Percentiles rank a stretch among this genome's conserved stretches.
Evolutionary conservation across 2,113 vertebrate genomes (phyloP).

Genomic region (Ailuropoda melanoleuca): DNA sequence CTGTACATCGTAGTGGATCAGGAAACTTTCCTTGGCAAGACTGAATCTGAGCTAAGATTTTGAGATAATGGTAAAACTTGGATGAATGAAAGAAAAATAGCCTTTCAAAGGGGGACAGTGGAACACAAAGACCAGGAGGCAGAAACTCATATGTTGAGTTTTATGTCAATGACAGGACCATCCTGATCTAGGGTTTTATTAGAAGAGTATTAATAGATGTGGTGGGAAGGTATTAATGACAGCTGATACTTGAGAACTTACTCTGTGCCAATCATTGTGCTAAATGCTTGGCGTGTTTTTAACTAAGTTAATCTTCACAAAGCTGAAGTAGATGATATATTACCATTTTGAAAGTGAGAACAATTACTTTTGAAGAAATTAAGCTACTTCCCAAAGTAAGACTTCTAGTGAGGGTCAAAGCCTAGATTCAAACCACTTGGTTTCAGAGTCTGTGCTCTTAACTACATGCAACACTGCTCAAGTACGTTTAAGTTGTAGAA

Average conservation of each 20-base stretch:
- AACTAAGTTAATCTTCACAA: slow-evolving; percentile 17
- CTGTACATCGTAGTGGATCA: not conserved
- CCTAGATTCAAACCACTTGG: not conserved
- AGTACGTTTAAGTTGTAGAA: not conserved
- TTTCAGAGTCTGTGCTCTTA: not conserved
- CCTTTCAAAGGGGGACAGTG: not conserved
- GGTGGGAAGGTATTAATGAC: not conserved
- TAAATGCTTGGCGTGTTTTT: not conserved
- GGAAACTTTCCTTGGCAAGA: not conserved
- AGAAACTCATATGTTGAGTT: not conserved
- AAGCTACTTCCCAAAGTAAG: not conserved
- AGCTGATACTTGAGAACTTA: not conserved
- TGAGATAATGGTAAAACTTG: not conserved
- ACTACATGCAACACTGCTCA: not conserved
- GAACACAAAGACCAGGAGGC: not conserved
- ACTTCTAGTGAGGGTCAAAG: not conserved
- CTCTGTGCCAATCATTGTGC: not conserved
- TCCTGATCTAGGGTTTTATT: not conserved
- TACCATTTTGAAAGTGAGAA: slow-evolving; percentile 24
- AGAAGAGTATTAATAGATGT: not conserved
- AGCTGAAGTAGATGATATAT: not conserved
- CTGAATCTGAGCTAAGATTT: not conserved
- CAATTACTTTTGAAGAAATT: slow-evolving; percentile 29
- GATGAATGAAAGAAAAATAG: not conserved
- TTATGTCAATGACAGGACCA: not conserved